Conservation (phyloP, 2,113 vertebrate species). For the Dinomys branickii region DNA sequence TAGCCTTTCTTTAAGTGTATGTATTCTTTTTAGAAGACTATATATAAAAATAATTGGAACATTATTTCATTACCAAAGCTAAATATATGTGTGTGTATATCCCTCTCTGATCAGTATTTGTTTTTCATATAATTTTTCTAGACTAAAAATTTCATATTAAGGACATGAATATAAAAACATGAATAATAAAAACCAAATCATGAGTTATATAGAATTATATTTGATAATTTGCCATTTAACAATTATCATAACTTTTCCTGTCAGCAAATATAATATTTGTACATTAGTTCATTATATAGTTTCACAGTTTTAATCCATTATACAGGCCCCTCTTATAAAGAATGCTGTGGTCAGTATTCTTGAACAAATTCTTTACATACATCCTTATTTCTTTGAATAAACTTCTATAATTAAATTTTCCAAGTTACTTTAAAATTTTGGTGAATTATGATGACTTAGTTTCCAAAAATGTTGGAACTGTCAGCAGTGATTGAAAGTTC, state of each 20-base stretch:
- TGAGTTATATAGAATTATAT: not conserved
- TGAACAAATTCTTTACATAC: not conserved
- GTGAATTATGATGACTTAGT: not conserved
- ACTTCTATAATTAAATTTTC: conserved; percentile 56
- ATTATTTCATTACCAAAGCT: not conserved
- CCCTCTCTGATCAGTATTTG: not conserved
- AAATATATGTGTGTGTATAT: not conserved
- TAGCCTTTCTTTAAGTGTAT: conserved; percentile 46
- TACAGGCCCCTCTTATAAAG: conserved; percentile 25
- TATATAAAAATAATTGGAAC: not conserved
- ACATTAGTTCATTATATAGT: conserved; percentile 24
- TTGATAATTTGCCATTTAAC: not conserved
- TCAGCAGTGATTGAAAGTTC: not conserved
- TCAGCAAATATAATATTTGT: conserved; percentile 33
- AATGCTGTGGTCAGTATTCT: conserved; percentile 13
- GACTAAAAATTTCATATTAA: conserved; percentile 29
- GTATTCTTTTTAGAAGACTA: conserved; percentile 47
- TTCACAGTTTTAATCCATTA: conserved; percentile 20
- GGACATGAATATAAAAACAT: not conserved
- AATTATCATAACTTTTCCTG: conserved; percentile 24
- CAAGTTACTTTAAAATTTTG: conserved; percentile 51
- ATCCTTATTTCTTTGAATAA: conserved; percentile 36
- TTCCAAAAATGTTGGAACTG: not conserved
- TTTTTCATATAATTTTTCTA: not conserved
- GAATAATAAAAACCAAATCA: not conserved